Evolutionary conservation across 1,140 invertebrate species (phyloP).

Genomic region (Lepidotrigona ventralis): DNA sequence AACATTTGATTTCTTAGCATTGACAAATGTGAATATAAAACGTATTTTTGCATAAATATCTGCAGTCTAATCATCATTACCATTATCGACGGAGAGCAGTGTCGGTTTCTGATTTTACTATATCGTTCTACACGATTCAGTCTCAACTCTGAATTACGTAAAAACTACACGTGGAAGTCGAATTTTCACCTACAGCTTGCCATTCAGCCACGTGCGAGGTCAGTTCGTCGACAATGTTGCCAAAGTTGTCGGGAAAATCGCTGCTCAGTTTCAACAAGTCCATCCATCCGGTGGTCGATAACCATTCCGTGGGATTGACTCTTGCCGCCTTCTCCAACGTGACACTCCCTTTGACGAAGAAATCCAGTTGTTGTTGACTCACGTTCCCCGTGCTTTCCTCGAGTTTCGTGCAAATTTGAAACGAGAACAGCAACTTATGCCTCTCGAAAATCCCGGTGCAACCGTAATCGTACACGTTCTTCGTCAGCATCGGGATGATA

Average conservation of each 20-base stretch:
- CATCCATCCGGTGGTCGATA: conserved; percentile 87
- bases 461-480: conserved; percentile 93
- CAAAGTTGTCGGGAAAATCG: conserved; percentile 86
- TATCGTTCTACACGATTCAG: too few relatives aligned
- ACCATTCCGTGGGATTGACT: conserved; percentile 86
- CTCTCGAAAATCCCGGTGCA: conserved; percentile 95
- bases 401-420: conserved; percentile 92
- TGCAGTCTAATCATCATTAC: too few relatives aligned
- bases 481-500: conserved; percentile 91
- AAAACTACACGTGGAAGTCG: too few relatives aligned
- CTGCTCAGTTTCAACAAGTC: conserved; percentile 87
- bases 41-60: too few relatives aligned
- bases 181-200: conserved; percentile 82
- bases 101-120: too few relatives aligned
- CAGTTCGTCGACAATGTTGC: conserved; percentile 84
- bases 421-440: conserved; percentile 94
- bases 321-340: conserved; percentile 86
- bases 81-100: too few relatives aligned
- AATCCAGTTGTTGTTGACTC: conserved; percentile 88
- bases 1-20: too few relatives aligned
- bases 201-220: conserved; percentile 82
- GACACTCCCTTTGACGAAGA: conserved; percentile 93
- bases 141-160: too few relatives aligned
- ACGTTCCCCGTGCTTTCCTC: conserved; percentile 85
- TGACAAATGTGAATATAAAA: too few relatives aligned